Base-by-base conservation (phyloP, 2,113 vertebrate genomes). In the Hoplias malabaricus region DNA sequence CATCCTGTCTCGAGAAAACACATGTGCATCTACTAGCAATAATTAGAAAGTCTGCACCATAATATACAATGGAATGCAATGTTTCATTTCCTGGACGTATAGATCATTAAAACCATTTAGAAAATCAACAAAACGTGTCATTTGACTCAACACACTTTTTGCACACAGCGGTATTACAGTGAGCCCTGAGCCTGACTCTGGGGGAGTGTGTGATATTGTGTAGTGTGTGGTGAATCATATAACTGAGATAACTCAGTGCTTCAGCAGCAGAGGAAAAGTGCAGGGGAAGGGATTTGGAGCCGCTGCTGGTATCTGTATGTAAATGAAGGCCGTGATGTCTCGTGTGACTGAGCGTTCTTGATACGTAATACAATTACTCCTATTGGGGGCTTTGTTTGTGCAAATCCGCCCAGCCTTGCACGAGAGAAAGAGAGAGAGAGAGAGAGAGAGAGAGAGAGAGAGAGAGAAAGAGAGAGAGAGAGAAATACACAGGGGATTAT, bases 331-430 rank as follows among this genome's bases (percentile, higher is more conserved):
- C 14, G 23, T 59, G 53, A 50, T 73, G 72, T 38, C 38, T 31
- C 63, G 40, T 67, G 78, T 59, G 63, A 73, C 78, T 21, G 14
- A 43, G 42, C 54, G 56, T 68, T 68, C 70, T 25, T 5, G n/a
- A 80, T 69, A 50, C 70, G 36, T 59, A 79, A 79, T 56, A 29
- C 59, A 79, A 66, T 72, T 67, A 67, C 6, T n/a, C 38, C 11
- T 65, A 42, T 70, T 65, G 36, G 34, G 34, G 56, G 68, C 62
- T 62, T 62, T 67, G 48, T 79, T 70, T 67, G 48, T 43, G 69
- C 48, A 73, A 79, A 79, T 29, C 16, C 61, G 63, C 43, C 23
- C 57, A 12, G 19, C 1, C 21, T 50, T 7, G 36, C 46, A 42
- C 27, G 33, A 65, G 69, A 78, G 38, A 46, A 19, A 79, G 62